Conservation (phyloP, 2,888 invertebrate species). For the Xylota sylvarum region DNA sequence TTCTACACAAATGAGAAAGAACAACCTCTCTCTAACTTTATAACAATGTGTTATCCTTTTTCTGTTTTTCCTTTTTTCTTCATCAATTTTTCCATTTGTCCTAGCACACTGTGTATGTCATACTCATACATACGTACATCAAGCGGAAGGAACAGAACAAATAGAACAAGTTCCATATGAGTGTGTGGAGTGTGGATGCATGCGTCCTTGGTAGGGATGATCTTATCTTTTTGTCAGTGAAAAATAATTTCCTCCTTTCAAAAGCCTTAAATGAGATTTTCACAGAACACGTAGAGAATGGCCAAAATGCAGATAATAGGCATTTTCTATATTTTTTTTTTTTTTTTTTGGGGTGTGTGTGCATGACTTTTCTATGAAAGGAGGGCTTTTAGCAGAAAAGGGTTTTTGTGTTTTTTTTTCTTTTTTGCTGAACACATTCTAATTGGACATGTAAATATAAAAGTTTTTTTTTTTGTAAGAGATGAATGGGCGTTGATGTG, state of each 20-base stretch:
- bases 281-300: background rate
- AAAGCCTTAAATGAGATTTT: conserved; percentile 24
- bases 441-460: background rate
- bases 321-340: conserved; percentile 10
- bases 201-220: conserved; percentile 33
- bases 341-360: background rate
- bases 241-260: conserved; percentile 52
- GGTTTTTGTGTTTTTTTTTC: background rate
- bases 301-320: conserved; percentile 20
- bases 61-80: background rate
- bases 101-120: conserved; percentile 31
- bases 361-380: conserved; percentile 6
- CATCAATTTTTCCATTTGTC: conserved; percentile 32
- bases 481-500: background rate
- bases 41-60: conserved; percentile 49
- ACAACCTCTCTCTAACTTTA: conserved; percentile 29
- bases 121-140: conserved; percentile 4
- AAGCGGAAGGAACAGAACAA: conserved; percentile 22
- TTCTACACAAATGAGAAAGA: background rate
- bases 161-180: background rate
- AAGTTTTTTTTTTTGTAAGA: background rate
- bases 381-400: conserved; percentile 10
- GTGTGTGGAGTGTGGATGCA: conserved; percentile 2
- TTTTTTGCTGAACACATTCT: conserved; percentile 4
- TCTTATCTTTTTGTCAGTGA: conserved; percentile 31